These are phyloP conservation scores for Oenanthe melanoleuca DNA, from an alignment of 2,113 vertebrate genomes.

Conservation along the genomic window DNA sequence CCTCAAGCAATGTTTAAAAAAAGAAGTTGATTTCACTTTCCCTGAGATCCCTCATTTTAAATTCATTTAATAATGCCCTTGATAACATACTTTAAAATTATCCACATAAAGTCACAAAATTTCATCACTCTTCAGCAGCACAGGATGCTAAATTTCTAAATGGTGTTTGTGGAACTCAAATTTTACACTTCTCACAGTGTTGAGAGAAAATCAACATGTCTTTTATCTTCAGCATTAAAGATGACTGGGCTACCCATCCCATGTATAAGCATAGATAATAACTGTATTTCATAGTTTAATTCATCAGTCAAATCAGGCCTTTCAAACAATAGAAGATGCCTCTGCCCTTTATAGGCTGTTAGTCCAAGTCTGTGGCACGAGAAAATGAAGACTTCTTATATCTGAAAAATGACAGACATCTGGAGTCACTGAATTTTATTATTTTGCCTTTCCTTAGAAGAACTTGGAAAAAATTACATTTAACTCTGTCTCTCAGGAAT, in stretches of 20 bases:
- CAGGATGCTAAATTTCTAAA: neutral
- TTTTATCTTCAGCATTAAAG: neutral
- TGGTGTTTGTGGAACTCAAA: neutral
- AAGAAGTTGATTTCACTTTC: neutral
- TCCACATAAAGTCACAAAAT: neutral
- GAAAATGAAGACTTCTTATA: neutral
- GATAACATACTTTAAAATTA: neutral
- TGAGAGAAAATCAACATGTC: neutral
- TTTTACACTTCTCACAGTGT: neutral
- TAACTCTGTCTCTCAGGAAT: neutral
- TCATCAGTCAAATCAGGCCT: neutral
- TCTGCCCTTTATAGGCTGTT: neutral
- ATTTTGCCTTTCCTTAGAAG: neutral
- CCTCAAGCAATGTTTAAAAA: neutral
- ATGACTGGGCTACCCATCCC: neutral
- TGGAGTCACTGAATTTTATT: neutral
- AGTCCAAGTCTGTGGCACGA: neutral
- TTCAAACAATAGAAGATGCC: neutral
- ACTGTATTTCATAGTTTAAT: neutral
- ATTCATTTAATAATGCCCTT: neutral
- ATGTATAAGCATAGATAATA: neutral
- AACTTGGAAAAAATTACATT: neutral
- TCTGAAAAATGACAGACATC: neutral
- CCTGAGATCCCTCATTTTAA: neutral
- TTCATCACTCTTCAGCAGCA: neutral